Evolutionary conservation across 2,797 vertebrate genomes (phyloP).

Genomic region (Synaphobranchus kaupii): DNA sequence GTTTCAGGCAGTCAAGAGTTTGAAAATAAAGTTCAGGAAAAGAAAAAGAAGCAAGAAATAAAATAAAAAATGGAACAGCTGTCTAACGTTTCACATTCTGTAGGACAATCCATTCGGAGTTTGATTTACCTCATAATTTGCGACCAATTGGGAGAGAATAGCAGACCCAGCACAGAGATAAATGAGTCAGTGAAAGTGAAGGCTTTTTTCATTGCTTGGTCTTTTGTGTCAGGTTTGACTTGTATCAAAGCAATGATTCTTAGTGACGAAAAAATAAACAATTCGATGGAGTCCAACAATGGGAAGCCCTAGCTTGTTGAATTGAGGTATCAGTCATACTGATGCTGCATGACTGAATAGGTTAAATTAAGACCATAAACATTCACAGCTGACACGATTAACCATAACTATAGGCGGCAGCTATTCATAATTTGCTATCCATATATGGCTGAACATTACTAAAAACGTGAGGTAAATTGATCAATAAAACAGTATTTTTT

Average conservation of each 20-base stretch:
- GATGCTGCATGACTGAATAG: conserved; percentile 42
- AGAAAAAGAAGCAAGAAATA: conserved; percentile 13
- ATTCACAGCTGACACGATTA: conserved; percentile 44
- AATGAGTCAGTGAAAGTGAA: neutral
- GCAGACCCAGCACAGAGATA: conserved; percentile 19
- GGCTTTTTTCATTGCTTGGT: conserved; percentile 2
- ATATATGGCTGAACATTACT: neutral
- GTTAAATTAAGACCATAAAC: conserved; percentile 42
- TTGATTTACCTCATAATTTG: conserved; percentile 42
- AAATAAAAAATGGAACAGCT: conserved; percentile 7
- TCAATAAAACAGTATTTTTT: neutral
- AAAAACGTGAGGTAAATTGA: neutral
- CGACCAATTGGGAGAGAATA: conserved; percentile 26
- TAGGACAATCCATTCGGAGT: conserved; percentile 24
- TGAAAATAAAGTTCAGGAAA: neutral
- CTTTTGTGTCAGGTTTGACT: neutral
- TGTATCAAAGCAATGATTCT: neutral
- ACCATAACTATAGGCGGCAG: conserved; percentile 44
- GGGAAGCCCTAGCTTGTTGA: conserved; percentile 17
- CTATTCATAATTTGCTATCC: neutral
- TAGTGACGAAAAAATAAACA: neutral
- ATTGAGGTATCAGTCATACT: conserved; percentile 27
- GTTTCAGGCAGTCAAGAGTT: conserved; percentile 38
- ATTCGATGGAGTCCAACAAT: neutral
- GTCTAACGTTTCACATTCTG: neutral